These are phyloP conservation scores for Griposia aprilina DNA, from an alignment of 2,888 invertebrate species.

Conservation along the genomic window DNA sequence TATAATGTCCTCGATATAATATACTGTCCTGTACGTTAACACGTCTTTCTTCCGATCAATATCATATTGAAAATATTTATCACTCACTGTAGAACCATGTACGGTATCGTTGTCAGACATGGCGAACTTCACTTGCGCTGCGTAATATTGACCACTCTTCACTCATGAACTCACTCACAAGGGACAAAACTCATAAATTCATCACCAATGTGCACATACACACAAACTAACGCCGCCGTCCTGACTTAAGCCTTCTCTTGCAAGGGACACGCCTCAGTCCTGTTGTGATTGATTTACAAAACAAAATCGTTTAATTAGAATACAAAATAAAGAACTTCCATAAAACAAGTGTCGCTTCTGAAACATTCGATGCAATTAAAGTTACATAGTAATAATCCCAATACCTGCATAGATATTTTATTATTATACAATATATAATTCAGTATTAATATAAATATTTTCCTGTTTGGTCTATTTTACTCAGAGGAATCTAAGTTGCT, in stretches of 20 bases:
- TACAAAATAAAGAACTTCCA: not conserved
- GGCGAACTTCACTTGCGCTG: not conserved
- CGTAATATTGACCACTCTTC: not conserved
- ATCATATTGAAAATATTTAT: slow-evolving; percentile 4
- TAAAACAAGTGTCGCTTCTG: not conserved
- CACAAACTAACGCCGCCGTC: not conserved
- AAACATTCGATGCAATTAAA: not conserved
- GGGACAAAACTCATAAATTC: not conserved
- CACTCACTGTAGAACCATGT: slow-evolving; percentile 6
- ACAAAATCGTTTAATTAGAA: not conserved
- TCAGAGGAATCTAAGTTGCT: not conserved
- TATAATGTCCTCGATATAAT: slow-evolving; percentile 15
- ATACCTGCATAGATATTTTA: not conserved
- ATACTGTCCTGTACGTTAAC: not conserved
- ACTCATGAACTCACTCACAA: not conserved
- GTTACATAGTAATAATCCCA: not conserved
- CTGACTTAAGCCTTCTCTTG: not conserved
- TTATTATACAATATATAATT: not conserved
- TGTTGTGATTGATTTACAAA: not conserved
- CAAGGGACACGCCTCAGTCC: not conserved
- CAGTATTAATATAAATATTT: not conserved
- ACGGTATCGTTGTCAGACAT: slow-evolving; percentile 12
- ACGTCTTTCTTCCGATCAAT: too few species aligned
- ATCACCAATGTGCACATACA: not conserved
- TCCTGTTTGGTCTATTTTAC: not conserved